A percentile compares a stretch with the other conserved stretches of the same genome.
phyloP scores from a whole-genome alignment of 1,140 invertebrate species.

The Eciton burchellii region DNA sequence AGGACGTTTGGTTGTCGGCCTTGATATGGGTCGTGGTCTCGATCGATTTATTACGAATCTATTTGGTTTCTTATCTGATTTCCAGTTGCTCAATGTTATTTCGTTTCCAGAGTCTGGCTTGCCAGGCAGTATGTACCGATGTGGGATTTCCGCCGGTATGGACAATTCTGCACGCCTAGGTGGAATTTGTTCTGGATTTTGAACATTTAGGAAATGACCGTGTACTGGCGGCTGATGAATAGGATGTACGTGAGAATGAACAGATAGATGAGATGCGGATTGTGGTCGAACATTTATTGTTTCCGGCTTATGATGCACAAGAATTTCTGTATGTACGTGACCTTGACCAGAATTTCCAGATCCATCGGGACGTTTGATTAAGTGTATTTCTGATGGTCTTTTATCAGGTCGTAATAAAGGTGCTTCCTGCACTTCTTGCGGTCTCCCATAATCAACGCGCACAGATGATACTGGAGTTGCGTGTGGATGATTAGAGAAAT shows the following conservation, averaged over 20 bases:
- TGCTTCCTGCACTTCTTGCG: slow-evolving; percentile 65
- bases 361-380: slow-evolving; percentile 77
- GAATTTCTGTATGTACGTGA: slow-evolving; percentile 81
- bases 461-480: slow-evolving; percentile 73
- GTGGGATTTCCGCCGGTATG: slow-evolving; percentile 70
- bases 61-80: slow-evolving; percentile 80
- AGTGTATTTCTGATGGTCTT: slow-evolving; percentile 69
- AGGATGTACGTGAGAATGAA: slow-evolving; percentile 55
- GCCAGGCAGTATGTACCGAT: slow-evolving; percentile 72
- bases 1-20: slow-evolving; percentile 73
- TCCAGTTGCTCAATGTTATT: slow-evolving; percentile 77
- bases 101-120: slow-evolving; percentile 77
- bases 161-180: slow-evolving; percentile 81
- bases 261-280: slow-evolving; percentile 60
- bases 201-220: slow-evolving; percentile 78
- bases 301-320: slow-evolving; percentile 82
- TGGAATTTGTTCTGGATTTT: slow-evolving; percentile 76
- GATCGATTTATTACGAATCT: slow-evolving; percentile 69
- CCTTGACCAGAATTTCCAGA: slow-evolving; percentile 75
- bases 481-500: slow-evolving; percentile 70
- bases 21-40: slow-evolving; percentile 76
- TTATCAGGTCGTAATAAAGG: slow-evolving; percentile 61
- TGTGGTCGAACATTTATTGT: slow-evolving; percentile 76
- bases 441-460: slow-evolving; percentile 66
- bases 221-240: slow-evolving; percentile 72